A percentile compares a stretch with the other conserved stretches of the same genome.
These are phyloP conservation scores for Mesoclemmys tuberculata DNA, from an alignment of 2,113 vertebrate species.

Conservation along the genomic window DNA sequence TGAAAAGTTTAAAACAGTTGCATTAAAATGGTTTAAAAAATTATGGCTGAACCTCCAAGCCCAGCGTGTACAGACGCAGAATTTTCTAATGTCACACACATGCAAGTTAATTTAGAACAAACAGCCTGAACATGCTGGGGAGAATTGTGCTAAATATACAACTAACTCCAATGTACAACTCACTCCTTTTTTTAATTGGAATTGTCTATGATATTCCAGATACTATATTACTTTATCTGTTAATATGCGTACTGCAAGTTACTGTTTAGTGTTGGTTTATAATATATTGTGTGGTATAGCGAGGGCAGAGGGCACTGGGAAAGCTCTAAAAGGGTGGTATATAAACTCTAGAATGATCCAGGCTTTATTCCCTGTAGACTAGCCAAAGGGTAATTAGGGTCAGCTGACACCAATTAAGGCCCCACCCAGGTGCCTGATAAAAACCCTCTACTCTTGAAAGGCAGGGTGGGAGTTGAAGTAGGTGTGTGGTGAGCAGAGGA, in stretches of 20 bases:
- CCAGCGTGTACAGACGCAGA: neutral
- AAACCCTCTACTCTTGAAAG: no score
- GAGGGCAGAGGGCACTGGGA: no score
- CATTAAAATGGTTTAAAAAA: neutral
- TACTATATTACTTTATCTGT: neutral
- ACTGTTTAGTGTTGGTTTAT: neutral
- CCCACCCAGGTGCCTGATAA: no score
- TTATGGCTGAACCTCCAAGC: neutral
- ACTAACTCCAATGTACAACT: neutral
- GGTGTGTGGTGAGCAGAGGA: no score
- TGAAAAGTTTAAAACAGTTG: neutral
- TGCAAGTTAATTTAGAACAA: neutral
- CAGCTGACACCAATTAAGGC: no score
- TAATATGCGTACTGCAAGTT: neutral
- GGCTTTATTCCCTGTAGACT: no score
- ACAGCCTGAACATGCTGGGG: neutral
- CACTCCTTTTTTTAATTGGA: neutral
- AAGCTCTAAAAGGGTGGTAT: no score
- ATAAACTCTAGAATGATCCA: no score
- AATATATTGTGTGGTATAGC: neutral
- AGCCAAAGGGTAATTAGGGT: no score
- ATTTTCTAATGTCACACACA: neutral
- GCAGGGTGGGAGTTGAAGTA: no score
- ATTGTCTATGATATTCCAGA: neutral
- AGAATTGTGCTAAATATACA: neutral